phyloP scores from a whole-genome alignment of 1,140 invertebrate genomes.

The Drosophila ogumai region DNA sequence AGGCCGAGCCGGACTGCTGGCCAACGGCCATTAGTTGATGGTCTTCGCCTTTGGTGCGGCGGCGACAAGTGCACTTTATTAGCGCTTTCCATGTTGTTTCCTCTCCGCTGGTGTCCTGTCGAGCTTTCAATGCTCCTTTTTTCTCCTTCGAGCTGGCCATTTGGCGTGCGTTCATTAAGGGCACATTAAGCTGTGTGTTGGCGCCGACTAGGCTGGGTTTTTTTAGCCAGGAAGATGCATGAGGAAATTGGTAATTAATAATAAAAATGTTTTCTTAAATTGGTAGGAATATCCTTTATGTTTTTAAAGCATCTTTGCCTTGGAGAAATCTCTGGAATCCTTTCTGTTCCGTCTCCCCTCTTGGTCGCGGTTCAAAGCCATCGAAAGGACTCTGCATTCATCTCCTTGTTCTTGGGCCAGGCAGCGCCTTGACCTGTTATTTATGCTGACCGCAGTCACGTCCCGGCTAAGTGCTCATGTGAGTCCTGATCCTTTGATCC shows the following conservation, averaged over 20 bases:
- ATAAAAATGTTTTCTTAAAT: no score
- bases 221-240: neutral
- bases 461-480: constrained; percentile 61
- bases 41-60: constrained; percentile 34
- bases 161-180: constrained; percentile 73
- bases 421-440: constrained; percentile 56
- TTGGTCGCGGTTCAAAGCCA: constrained; percentile 1
- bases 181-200: constrained; percentile 45
- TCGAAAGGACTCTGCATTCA: constrained; percentile 6
- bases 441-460: constrained; percentile 60
- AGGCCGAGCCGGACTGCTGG: constrained; percentile 5
- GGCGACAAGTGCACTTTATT: constrained; percentile 75
- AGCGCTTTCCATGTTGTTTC: constrained; percentile 44
- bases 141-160: constrained; percentile 18
- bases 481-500: constrained; percentile 12
- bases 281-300: no score
- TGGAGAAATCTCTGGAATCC: neutral
- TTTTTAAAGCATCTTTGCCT: neutral
- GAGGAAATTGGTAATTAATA: neutral
- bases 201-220: neutral
- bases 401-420: constrained; percentile 19
- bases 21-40: constrained; percentile 50
- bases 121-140: neutral
- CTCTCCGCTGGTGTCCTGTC: constrained; percentile 22
- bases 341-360: neutral